Percentiles rank a stretch among this genome's conserved stretches.
phyloP scores from a whole-genome alignment of 2,113 vertebrate genomes.

The Silurus asotus region DNA sequence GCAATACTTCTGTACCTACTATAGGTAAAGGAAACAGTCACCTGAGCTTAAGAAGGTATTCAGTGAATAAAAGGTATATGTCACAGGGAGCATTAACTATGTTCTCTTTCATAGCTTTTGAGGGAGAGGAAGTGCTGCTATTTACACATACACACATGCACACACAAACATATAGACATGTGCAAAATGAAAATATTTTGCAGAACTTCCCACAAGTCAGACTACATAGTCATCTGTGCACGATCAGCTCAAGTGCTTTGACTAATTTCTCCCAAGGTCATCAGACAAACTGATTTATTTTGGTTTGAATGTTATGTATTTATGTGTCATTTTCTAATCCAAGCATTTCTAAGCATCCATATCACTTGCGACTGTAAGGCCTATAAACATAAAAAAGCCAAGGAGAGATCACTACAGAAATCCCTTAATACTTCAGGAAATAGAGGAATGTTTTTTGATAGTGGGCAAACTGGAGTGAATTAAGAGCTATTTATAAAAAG shows the following conservation, averaged over 20 bases:
- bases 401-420: not conserved
- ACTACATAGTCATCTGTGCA: constrained; percentile 39
- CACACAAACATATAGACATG: not conserved
- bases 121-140: constrained; percentile 5
- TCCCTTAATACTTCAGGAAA: not conserved
- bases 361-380: not conserved
- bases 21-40: not conserved
- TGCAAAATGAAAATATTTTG: constrained; percentile 47
- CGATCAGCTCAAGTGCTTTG: constrained; percentile 29
- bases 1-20: not conserved
- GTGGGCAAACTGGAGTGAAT: not conserved
- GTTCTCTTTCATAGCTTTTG: constrained; percentile 1
- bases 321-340: constrained; percentile 2
- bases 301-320: not conserved
- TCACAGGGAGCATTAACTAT: not conserved
- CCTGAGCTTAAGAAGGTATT: not conserved
- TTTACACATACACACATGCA: constrained; percentile 6
- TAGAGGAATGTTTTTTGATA: not conserved
- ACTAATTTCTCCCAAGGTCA: constrained; percentile 34
- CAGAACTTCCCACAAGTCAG: constrained; percentile 46
- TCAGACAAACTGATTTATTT: constrained; percentile 28
- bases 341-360: not conserved
- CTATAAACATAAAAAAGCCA: not conserved
- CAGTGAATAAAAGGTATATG: not conserved
- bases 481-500: not conserved